Percentiles rank a stretch among this genome's conserved stretches.
Evolutionary conservation across 2,888 invertebrate species (phyloP).

Genomic region (Smittia sp.): DNA sequence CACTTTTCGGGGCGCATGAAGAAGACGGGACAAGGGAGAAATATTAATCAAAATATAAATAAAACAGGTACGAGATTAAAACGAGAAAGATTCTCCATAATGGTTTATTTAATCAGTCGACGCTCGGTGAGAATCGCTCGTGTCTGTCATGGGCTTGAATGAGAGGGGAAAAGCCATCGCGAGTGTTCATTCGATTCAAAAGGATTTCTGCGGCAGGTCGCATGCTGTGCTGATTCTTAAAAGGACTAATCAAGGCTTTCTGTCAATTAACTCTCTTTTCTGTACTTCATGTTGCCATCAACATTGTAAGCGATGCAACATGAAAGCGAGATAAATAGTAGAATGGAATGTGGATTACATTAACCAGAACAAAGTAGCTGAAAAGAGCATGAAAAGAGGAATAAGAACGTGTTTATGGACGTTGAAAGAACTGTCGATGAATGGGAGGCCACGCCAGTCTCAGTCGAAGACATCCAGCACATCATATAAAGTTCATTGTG

Average conservation of each 20-base stretch:
- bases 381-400: not conserved
- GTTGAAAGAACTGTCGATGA: not conserved
- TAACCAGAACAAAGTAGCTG: conserved; percentile 8
- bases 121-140: not conserved
- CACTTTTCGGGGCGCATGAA: not conserved
- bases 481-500: conserved; percentile 24
- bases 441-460: not conserved
- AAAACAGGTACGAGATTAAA: conserved; percentile 35
- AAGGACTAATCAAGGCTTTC: conserved; percentile 33
- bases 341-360: conserved; percentile 8
- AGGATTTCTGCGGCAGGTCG: not conserved
- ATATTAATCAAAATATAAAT: conserved; percentile 27
- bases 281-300: not conserved
- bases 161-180: no score
- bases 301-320: not conserved
- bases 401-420: not conserved
- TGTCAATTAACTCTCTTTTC: conserved; percentile 17
- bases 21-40: not conserved
- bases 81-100: not conserved
- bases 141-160: not conserved
- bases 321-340: not conserved
- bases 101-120: not conserved
- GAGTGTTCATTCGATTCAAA: no score
- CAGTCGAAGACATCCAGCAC: not conserved
- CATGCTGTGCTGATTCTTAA: conserved; percentile 15